These are phyloP conservation scores for Drosophila prosaltans DNA, from an alignment of 1,140 invertebrate genomes.

Conservation along the genomic window DNA sequence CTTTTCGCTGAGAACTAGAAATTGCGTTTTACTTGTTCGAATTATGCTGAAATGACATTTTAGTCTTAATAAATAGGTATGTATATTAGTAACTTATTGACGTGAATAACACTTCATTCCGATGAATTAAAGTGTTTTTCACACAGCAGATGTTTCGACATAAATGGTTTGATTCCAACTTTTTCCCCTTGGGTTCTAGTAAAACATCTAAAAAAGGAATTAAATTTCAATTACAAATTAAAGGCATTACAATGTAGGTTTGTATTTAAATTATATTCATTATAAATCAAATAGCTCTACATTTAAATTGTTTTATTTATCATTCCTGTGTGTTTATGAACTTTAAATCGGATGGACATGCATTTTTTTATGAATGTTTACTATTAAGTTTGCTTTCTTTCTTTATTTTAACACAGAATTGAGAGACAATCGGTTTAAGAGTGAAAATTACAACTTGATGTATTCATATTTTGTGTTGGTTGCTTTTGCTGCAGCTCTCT, in stretches of 20 bases:
- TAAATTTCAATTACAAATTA: constrained; percentile 78
- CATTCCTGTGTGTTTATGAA: constrained; percentile 56
- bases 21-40: too few species aligned
- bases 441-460: constrained; percentile 16
- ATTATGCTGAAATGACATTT: too few species aligned
- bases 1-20: too few species aligned
- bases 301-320: constrained; percentile 40
- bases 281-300: constrained; percentile 80
- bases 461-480: constrained; percentile 17
- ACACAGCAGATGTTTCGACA: too few species aligned
- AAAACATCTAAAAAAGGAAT: constrained; percentile 33
- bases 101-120: too few species aligned
- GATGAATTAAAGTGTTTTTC: too few species aligned
- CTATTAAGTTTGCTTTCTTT: constrained; percentile 34
- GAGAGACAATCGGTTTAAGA: constrained; percentile 41
- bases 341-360: constrained; percentile 43
- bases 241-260: constrained; percentile 59
- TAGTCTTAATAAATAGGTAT: too few species aligned
- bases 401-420: constrained; percentile 53
- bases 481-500: constrained; percentile 20
- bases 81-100: too few species aligned
- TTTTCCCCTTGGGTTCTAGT: too few species aligned
- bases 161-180: too few species aligned
- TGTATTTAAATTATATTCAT: constrained; percentile 74
- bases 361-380: constrained; percentile 35